phyloP scores from a whole-genome alignment of 2,888 invertebrate genomes.

The Rhamphomyia laevipes region DNA sequence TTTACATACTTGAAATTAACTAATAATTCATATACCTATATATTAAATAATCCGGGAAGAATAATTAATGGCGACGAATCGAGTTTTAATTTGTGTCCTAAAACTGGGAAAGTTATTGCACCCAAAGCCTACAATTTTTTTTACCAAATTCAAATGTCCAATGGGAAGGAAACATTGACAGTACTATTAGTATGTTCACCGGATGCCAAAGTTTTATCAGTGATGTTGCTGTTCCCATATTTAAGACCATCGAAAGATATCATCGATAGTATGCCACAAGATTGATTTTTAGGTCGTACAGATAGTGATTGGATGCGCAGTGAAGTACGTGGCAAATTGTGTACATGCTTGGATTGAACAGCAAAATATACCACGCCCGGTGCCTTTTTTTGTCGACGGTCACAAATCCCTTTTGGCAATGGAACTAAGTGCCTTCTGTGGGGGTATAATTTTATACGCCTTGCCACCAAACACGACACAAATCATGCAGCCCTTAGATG shows the following conservation, averaged over 20 bases:
- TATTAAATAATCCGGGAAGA: conserved; percentile 4
- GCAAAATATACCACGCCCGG: background rate
- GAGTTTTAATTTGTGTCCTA: conserved; percentile 3
- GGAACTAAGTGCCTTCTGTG: conserved; percentile 8
- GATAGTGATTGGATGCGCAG: conserved; percentile 8
- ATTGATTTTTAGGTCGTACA: conserved; percentile 2
- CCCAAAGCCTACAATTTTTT: background rate
- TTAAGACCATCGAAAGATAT: conserved; percentile 3
- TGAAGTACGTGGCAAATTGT: conserved; percentile 5
- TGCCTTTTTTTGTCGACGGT: conserved; percentile 8
- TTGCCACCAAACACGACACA: conserved; percentile 14
- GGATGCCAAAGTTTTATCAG: background rate
- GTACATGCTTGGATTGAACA: background rate
- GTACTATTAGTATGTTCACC: background rate
- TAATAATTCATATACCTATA: background rate
- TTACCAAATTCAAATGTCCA: background rate
- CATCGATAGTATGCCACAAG: conserved; percentile 3
- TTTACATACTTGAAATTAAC: background rate
- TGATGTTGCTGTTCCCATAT: background rate
- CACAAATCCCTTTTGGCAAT: conserved; percentile 7
- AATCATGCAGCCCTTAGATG: conserved; percentile 14
- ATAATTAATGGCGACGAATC: conserved; percentile 9
- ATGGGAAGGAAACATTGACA: conserved; percentile 1
- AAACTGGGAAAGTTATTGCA: conserved; percentile 1
- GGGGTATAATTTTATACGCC: conserved; percentile 4